These are phyloP conservation scores for Cryptophagus acutangulus DNA, from an alignment of 2,888 invertebrate species.

Conservation along the genomic window DNA sequence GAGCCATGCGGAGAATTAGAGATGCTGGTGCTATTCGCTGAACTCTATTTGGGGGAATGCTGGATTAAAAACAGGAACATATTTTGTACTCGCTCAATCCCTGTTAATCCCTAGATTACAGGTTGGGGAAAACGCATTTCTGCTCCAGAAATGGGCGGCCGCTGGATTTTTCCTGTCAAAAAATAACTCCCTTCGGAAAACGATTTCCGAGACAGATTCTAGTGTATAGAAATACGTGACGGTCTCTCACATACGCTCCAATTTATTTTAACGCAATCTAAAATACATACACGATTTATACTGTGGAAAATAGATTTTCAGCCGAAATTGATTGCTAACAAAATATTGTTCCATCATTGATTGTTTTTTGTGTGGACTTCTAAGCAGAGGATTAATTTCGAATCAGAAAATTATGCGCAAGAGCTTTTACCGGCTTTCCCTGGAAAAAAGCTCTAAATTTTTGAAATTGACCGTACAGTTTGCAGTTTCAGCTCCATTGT, in stretches of 20 bases:
- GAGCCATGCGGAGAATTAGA: background rate
- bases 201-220: constrained; percentile 3
- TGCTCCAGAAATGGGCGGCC: background rate
- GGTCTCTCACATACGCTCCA: constrained; percentile 1
- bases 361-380: too few species aligned
- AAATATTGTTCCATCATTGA: too few species aligned
- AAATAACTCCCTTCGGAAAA: constrained; percentile 4
- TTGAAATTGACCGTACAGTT: too few species aligned
- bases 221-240: constrained; percentile 9
- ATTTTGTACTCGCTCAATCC: constrained; percentile 18
- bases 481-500: too few species aligned
- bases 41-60: constrained; percentile 13
- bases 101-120: constrained; percentile 5
- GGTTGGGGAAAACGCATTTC: background rate
- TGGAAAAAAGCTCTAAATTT: too few species aligned
- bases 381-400: background rate
- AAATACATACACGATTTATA: too few species aligned
- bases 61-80: constrained; percentile 17
- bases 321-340: too few species aligned
- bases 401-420: too few species aligned
- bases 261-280: constrained; percentile 6
- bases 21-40: constrained; percentile 7
- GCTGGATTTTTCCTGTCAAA: constrained; percentile 7
- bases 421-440: too few species aligned
- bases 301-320: too few species aligned